phyloP scores from a whole-genome alignment of 2,888 invertebrate species.

The Phengaris arion region DNA sequence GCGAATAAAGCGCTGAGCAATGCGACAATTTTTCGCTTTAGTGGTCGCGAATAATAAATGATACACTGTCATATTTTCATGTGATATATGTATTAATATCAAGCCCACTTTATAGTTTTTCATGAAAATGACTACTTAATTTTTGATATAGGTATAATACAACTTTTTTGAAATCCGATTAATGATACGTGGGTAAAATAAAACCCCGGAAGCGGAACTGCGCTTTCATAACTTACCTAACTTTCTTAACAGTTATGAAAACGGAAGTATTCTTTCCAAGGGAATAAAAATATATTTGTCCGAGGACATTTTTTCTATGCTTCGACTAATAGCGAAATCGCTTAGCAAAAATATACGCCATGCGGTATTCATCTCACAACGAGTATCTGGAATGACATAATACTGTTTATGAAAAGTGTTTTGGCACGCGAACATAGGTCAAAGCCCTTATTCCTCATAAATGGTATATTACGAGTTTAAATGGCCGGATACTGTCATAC shows the following conservation, averaged over 20 bases:
- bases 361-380: slow-evolving; percentile 2
- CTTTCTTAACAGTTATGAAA: not conserved
- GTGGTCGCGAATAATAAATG: slow-evolving; percentile 22
- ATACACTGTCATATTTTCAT: not conserved
- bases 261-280: not conserved
- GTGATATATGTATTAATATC: slow-evolving; percentile 3
- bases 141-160: not conserved
- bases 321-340: not conserved
- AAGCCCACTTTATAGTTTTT: not conserved
- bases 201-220: too few species aligned
- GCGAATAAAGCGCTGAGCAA: not conserved
- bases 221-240: too few species aligned
- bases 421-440: slow-evolving; percentile 14
- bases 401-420: slow-evolving; percentile 10
- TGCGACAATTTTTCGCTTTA: slow-evolving; percentile 27
- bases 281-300: not conserved
- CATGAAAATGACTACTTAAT: not conserved
- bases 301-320: not conserved
- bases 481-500: not conserved
- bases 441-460: not conserved
- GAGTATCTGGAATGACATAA: slow-evolving; percentile 11
- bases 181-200: too few species aligned
- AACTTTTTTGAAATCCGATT: too few species aligned
- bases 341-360: not conserved
- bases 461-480: not conserved